Base-by-base conservation (phyloP, 2,113 vertebrate genomes). In the Lepus americanus region DNA sequence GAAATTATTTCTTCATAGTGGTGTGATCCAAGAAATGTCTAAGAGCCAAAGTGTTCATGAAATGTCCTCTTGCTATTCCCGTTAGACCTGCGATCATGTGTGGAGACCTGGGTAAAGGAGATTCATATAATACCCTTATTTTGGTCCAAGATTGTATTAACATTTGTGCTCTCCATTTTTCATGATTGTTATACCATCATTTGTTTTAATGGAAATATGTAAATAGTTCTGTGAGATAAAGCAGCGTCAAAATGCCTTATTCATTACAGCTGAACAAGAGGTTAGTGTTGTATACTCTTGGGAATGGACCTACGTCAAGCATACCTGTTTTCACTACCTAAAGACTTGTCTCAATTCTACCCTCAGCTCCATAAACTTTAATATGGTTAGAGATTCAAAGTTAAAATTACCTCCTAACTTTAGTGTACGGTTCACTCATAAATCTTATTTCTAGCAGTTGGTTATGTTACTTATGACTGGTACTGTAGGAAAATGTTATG, bases 371-470 rank as follows among this genome's bases (percentile, higher is more conserved):
- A 39, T 51, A 49, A 53, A 25, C 20, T 67, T 94, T 89, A 31
- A 76, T 79, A 87, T 19, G 11, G 55, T 86, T 81, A 80, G 33
- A 69, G 29, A 86, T 81, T 83, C 87, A 87, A 76, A 92, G 63
- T 79, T 69, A 77, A 95, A 89, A 33, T 87, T 67, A 72, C 83
- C 85, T 92, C 70, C 78, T 59, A 59, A 86, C 29, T 82, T 94
- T 80, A 83, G 39, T 66, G 77, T 69, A 33, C 1, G 93, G 53
- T n/a, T 92, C 88, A 94, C 78, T 92, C 82, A 94, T 95, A 95
- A 94, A 92, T 83, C 70, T 90, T 86, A 83, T 79, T 92, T 95
- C 59, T 59, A 95, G 64, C 69, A 74, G 61, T 83, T 83, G 66
- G 53, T 53, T 66, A 36, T 11, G 25, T 87, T 94, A 82, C 31